A percentile compares a stretch with the other conserved stretches of the same genome.
phyloP scores from a whole-genome alignment of 37 sponge, comb jelly and placozoan species.

The Diacarnus erythraeanus region DNA sequence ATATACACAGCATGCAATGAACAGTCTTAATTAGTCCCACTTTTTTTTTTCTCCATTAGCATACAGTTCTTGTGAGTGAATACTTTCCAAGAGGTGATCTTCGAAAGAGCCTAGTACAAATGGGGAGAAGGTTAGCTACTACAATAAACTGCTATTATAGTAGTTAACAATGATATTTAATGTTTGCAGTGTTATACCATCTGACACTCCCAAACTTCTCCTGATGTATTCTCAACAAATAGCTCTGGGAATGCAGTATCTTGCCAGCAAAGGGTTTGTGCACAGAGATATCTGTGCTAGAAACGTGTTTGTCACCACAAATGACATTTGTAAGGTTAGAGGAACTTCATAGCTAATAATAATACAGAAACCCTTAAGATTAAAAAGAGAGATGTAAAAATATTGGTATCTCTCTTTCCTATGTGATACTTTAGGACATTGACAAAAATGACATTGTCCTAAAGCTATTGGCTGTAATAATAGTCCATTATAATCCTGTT shows the following conservation, averaged over 20 bases:
- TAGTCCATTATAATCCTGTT: too few species aligned
- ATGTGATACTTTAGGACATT: too few species aligned
- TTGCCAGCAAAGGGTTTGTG: slow-evolving; percentile 57
- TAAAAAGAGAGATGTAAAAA: too few species aligned
- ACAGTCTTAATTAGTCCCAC: too few species aligned
- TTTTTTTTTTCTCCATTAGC: slow-evolving; percentile 1
- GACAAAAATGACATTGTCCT: too few species aligned
- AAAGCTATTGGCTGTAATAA: too few species aligned
- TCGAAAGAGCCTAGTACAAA: slow-evolving; percentile 28
- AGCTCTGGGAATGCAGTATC: slow-evolving; percentile 67
- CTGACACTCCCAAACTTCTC: slow-evolving; percentile 26
- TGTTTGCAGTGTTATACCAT: background rate
- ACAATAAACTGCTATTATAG: background rate
- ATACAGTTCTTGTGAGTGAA: slow-evolving; percentile 51
- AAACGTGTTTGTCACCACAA: slow-evolving; percentile 50
- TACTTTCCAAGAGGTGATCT: slow-evolving; percentile 58
- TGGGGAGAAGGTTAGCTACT: slow-evolving; percentile 25
- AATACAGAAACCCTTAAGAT: too few species aligned
- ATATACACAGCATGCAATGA: too few species aligned
- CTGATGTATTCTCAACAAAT: slow-evolving; percentile 56
- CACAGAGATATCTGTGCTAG: slow-evolving; percentile 71
- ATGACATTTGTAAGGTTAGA: slow-evolving; percentile 48
- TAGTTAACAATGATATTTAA: background rate
- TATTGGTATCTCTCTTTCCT: too few species aligned
- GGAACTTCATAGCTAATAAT: background rate